A percentile compares a stretch with the other conserved stretches of the same genome.
Evolutionary conservation across 2,797 vertebrate genomes (phyloP).

Genomic region (Anas acuta): DNA sequence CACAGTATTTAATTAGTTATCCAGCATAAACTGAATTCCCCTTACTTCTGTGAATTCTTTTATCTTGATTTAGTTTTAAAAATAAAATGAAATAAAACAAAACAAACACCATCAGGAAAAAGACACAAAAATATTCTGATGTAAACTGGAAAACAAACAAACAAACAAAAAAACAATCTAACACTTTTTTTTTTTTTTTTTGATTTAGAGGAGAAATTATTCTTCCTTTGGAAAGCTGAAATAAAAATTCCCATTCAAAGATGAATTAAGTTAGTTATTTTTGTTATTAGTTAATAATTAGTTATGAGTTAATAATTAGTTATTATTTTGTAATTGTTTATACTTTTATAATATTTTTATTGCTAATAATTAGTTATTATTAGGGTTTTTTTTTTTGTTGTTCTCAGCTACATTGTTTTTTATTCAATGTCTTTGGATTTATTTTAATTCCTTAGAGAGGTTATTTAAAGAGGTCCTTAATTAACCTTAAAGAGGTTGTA

Average conservation of each 20-base stretch:
- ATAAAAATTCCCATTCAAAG: background rate
- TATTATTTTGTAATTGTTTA: too few species aligned
- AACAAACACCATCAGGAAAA: fast-evolving
- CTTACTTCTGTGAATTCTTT: background rate
- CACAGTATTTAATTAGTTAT: background rate
- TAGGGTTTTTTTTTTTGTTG: background rate
- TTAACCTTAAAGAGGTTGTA: too few species aligned
- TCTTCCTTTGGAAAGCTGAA: background rate
- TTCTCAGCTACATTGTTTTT: background rate
- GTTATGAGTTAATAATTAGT: background rate
- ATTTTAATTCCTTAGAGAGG: background rate
- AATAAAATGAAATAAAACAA: background rate
- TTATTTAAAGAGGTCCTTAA: too few species aligned
- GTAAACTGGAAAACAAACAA: background rate
- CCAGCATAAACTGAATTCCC: background rate
- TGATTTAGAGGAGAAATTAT: background rate
- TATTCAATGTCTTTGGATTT: background rate
- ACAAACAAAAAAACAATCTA: too few species aligned
- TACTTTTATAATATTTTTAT: too few species aligned
- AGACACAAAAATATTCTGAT: background rate
- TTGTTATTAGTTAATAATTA: background rate
- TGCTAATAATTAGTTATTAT: too few species aligned
- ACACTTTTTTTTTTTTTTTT: too few species aligned
- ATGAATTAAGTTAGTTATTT: background rate
- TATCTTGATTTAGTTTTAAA: background rate